Evolutionary conservation across 2,888 invertebrate species (phyloP).

Genomic region (Incurvaria masculella): DNA sequence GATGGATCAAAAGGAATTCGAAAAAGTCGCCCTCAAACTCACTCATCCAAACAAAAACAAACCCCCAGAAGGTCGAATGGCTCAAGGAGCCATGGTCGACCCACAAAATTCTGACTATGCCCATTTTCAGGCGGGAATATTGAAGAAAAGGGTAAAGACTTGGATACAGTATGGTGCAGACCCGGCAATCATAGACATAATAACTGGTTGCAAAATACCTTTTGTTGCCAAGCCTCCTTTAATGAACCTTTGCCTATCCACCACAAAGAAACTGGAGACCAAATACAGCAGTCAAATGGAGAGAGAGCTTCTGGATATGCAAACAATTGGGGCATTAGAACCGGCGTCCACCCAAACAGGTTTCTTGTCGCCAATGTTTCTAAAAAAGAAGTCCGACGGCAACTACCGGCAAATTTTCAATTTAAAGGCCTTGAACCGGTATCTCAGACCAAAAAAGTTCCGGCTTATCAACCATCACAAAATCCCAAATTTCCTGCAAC

Average conservation of each 20-base stretch:
- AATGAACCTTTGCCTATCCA: neutral
- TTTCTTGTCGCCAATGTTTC: too few species aligned
- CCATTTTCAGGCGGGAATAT: neutral
- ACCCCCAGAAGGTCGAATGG: neutral
- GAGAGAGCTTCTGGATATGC: too few species aligned
- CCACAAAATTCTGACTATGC: neutral
- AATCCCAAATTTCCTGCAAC: constrained; percentile 5
- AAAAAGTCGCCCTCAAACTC: neutral
- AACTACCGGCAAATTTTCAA: too few species aligned
- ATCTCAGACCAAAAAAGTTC: too few species aligned
- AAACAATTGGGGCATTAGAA: neutral
- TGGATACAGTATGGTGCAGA: neutral
- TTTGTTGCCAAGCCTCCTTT: neutral
- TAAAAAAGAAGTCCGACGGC: too few species aligned
- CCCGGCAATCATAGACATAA: neutral
- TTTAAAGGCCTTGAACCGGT: too few species aligned
- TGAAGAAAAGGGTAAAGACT: neutral
- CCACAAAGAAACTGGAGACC: too few species aligned
- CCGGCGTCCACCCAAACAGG: neutral
- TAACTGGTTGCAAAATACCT: neutral
- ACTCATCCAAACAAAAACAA: neutral
- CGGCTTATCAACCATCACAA: too few species aligned
- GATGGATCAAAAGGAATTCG: neutral
- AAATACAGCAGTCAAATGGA: too few species aligned
- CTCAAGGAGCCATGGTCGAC: neutral